These are phyloP conservation scores for Phalacrocorax carbo DNA, from an alignment of 2,113 vertebrate genomes.

Conservation along the genomic window DNA sequence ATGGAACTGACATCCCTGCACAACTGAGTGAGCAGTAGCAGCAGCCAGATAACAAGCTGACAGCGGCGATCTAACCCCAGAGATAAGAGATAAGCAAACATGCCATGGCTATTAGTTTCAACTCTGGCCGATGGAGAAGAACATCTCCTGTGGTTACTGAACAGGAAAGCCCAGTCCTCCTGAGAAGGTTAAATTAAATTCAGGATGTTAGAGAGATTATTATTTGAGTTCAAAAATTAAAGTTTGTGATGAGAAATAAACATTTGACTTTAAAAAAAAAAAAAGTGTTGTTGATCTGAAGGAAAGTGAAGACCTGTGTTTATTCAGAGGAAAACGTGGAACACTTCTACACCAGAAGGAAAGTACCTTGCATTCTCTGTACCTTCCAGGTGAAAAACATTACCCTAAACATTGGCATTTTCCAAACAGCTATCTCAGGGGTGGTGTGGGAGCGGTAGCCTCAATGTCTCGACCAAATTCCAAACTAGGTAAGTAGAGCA, in stretches of 20 bases:
- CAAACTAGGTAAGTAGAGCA: neutral
- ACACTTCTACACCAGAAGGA: neutral
- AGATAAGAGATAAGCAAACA: conserved; percentile 70
- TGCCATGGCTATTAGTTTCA: conserved; percentile 66
- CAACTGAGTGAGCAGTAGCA: conserved; percentile 74
- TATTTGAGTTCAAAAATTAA: neutral
- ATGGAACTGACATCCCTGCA: conserved; percentile 77
- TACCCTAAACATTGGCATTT: neutral
- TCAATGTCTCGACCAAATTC: neutral
- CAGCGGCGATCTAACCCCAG: conserved; percentile 64
- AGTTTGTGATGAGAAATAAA: conserved; percentile 8
- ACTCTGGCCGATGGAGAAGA: conserved; percentile 34
- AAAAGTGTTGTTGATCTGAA: neutral
- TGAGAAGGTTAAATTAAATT: conserved; percentile 28
- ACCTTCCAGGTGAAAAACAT: neutral
- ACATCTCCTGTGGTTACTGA: neutral
- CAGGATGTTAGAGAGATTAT: neutral
- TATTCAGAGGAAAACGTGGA: neutral
- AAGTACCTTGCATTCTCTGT: neutral
- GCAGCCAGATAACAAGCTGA: conserved; percentile 75
- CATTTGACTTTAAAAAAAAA: neutral
- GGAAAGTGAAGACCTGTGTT: neutral
- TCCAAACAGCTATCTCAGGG: neutral
- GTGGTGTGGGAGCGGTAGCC: neutral
- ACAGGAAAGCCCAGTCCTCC: neutral